phyloP scores from a whole-genome alignment of 2,797 vertebrate genomes.

The Ctenopoma multispine region DNA sequence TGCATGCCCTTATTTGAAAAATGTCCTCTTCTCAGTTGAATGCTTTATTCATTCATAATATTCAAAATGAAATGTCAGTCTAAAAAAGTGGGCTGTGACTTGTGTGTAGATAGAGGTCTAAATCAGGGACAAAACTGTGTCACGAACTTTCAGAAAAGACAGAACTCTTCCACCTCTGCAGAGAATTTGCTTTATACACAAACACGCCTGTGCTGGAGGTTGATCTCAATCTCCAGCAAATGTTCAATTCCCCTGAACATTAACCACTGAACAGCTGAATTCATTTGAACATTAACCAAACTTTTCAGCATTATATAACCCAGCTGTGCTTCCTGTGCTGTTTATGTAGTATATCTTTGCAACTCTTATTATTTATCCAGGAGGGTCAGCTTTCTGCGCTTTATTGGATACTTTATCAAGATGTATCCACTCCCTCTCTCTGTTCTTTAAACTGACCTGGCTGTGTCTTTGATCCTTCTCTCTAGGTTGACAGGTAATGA shows the following conservation, averaged over 20 bases:
- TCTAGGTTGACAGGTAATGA: conserved; percentile 96
- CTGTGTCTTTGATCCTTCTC: conserved; percentile 46
- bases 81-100: conserved; percentile 1
- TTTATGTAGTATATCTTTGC: conserved; percentile 67
- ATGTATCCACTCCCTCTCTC: conserved; percentile 38
- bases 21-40: conserved; percentile 16
- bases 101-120: conserved; percentile 5
- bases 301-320: conserved; percentile 56
- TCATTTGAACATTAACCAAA: conserved; percentile 81
- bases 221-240: conserved; percentile 74
- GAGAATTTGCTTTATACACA: conserved; percentile 51
- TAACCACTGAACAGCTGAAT: conserved; percentile 76
- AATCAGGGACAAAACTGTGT: conserved; percentile 22
- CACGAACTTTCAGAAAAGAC: conserved; percentile 21
- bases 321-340: conserved; percentile 56
- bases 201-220: conserved; percentile 59
- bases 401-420: conserved; percentile 60
- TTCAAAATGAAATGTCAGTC: conserved; percentile 12
- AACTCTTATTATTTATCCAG: conserved; percentile 62
- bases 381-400: conserved; percentile 60
- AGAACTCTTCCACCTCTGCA: conserved; percentile 39
- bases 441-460: conserved; percentile 26
- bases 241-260: conserved; percentile 80
- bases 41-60: conserved; percentile 11
- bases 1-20: conserved; percentile 43